Evolutionary conservation across 2,113 vertebrate genomes (phyloP), one percentile per base, ranked within the genome.

Genomic region (Tragulus kanchil): DNA sequence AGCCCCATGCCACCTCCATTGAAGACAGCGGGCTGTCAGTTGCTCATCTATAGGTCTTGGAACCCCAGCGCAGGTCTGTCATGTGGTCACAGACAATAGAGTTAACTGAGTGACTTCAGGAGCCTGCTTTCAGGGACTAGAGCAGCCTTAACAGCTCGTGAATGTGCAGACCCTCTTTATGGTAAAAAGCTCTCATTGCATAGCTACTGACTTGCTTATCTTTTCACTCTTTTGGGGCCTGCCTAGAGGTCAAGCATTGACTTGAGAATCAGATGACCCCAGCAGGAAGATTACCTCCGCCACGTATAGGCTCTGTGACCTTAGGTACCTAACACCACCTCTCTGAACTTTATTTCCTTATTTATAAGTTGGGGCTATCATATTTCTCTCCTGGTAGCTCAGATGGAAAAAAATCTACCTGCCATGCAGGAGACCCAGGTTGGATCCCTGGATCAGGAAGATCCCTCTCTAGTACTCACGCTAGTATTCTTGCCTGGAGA

Each of bases 211-310:
- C 11, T n/a, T 21, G 25, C 26, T 61, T 62, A 25, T 58, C 10
- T 28, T 45, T 14, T 25, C 31, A 5, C 6, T 54, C 50, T 4
- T 0, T 0, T 1, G 9, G 59, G 73, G 48, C 0, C 31, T 62
- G 65, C n/a, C 87, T 16, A 23, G 54, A 19, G 36, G 28, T 31
- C 21, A 54, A 58, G 14, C 2, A 10, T 31, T 7, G 12, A 62
- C 15, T 58, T 81, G 50, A 85, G 83, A 71, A 73, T 67, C 6
- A 26, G 8, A 50, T 6, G 16, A 21, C 31, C 59, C 28, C 21
- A 56, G 50, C 1, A 0, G 31, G n/a, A n/a, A 12, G 1, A 26
- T 81, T 9, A 26, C 59, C 45, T 16, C 69, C 13, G 42, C 19
- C 21, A 2, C 7, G 17, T 64, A 19, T 7, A 52, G 1, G 78